A percentile compares a stretch with the other conserved stretches of the same genome.
phyloP scores from a whole-genome alignment of 2,113 vertebrate species.

The Colistium nudipinnis region DNA sequence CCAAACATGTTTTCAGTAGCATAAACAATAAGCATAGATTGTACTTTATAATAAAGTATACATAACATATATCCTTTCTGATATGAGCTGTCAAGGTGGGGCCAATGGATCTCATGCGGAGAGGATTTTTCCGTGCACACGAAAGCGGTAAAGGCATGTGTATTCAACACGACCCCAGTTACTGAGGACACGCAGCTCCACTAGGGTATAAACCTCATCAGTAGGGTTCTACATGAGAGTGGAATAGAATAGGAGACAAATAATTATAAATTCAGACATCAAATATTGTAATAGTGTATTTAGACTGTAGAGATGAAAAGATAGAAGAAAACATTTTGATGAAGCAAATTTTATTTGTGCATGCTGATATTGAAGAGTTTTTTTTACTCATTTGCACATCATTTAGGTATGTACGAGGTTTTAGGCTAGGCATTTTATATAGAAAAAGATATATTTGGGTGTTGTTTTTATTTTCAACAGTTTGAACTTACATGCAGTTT shows the following conservation, averaged over 20 bases:
- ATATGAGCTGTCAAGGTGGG: background rate
- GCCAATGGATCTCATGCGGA: conserved; percentile 34
- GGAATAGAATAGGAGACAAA: too few species aligned
- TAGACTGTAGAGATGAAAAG: too few species aligned
- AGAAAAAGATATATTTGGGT: background rate
- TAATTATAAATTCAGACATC: background rate
- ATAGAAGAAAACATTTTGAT: too few species aligned
- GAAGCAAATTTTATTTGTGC: too few species aligned
- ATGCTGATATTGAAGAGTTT: too few species aligned
- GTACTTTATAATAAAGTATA: background rate
- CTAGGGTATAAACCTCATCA: conserved; percentile 36
- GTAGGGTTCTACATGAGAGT: conserved; percentile 37
- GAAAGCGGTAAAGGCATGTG: conserved; percentile 96
- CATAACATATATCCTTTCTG: background rate
- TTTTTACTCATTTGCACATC: too few species aligned
- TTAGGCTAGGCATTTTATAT: background rate
- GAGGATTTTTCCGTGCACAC: conserved; percentile 86
- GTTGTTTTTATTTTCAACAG: background rate
- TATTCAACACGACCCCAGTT: conserved; percentile 97
- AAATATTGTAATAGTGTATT: background rate
- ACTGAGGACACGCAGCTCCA: conserved; percentile 85
- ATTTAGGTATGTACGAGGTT: background rate
- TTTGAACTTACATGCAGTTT: conserved; percentile 81
- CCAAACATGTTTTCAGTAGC: conserved; percentile 34
- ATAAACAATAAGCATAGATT: conserved; percentile 12